Percentiles rank a stretch among this genome's conserved stretches.
These are phyloP conservation scores for Micromussa lordhowensis DNA, from an alignment of 92 coral and sea anemone species.

Conservation along the genomic window DNA sequence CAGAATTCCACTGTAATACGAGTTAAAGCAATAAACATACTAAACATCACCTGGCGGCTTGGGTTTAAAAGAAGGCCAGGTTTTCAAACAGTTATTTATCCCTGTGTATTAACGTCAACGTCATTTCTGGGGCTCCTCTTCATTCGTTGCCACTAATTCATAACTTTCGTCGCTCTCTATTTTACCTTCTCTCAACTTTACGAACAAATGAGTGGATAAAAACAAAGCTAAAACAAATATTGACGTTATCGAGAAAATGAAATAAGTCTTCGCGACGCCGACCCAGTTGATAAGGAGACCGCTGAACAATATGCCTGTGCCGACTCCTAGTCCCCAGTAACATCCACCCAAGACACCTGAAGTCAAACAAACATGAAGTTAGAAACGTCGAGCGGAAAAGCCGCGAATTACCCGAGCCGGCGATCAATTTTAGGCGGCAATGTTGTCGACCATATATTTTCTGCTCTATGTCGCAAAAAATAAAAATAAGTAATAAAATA, in stretches of 20 bases:
- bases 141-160: not conserved
- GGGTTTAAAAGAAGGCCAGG: not conserved
- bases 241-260: slow-evolving; percentile 25
- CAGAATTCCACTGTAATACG: too few relatives aligned
- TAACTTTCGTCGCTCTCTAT: not conserved
- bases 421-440: too few relatives aligned
- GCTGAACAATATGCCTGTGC: slow-evolving; percentile 28
- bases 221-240: not conserved
- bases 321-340: slow-evolving; percentile 48
- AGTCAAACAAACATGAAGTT: not conserved
- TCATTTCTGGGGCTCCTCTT: not conserved
- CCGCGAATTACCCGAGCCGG: too few relatives aligned
- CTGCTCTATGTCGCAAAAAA: too few relatives aligned
- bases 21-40: too few relatives aligned
- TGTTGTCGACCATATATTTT: too few relatives aligned
- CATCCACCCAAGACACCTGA: slow-evolving; percentile 44
- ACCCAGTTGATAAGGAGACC: slow-evolving; percentile 25
- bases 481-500: too few relatives aligned
- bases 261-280: slow-evolving; percentile 40
- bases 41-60: too few relatives aligned
- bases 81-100: not conserved
- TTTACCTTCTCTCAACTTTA: not conserved
- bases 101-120: not conserved
- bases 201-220: not conserved
- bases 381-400: too few relatives aligned